A percentile compares a stretch with the other conserved stretches of the same genome.
Evolutionary conservation across 1,140 invertebrate species (phyloP).

Genomic region (Helicoverpa zea): DNA sequence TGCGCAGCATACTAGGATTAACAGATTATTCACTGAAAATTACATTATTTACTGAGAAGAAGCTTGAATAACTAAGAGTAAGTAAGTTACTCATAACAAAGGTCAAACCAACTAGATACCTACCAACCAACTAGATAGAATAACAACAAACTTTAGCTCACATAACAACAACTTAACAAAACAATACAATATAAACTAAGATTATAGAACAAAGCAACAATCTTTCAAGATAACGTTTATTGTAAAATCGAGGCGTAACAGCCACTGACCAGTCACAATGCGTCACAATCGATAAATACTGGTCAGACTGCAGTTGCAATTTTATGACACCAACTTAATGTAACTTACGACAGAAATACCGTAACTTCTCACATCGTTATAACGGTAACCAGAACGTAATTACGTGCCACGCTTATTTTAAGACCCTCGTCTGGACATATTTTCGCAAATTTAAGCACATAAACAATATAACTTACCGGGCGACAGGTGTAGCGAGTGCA

Average conservation of each 20-base stretch:
- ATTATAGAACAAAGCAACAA: slow-evolving; percentile 12
- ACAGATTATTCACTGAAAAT: too few species aligned
- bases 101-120: background rate
- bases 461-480: slow-evolving; percentile 71
- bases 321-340: slow-evolving; percentile 53
- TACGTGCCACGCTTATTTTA: background rate
- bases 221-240: slow-evolving; percentile 37
- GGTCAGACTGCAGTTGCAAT: slow-evolving; percentile 70
- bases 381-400: slow-evolving; percentile 39
- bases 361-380: slow-evolving; percentile 32
- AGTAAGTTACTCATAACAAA: background rate
- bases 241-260: slow-evolving; percentile 39
- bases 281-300: slow-evolving; percentile 79
- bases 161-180: slow-evolving; percentile 5
- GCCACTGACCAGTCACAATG: slow-evolving; percentile 54
- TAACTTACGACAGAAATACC: slow-evolving; percentile 30
- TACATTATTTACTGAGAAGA: too few species aligned
- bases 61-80: too few species aligned
- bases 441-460: slow-evolving; percentile 54
- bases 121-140: background rate
- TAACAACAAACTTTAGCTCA: background rate
- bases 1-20: too few species aligned
- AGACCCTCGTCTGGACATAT: slow-evolving; percentile 10
- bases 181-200: slow-evolving; percentile 19
- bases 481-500: slow-evolving; percentile 70